These are phyloP conservation scores for Pinna nobilis DNA, from an alignment of 1,140 invertebrate genomes.

Conservation along the genomic window DNA sequence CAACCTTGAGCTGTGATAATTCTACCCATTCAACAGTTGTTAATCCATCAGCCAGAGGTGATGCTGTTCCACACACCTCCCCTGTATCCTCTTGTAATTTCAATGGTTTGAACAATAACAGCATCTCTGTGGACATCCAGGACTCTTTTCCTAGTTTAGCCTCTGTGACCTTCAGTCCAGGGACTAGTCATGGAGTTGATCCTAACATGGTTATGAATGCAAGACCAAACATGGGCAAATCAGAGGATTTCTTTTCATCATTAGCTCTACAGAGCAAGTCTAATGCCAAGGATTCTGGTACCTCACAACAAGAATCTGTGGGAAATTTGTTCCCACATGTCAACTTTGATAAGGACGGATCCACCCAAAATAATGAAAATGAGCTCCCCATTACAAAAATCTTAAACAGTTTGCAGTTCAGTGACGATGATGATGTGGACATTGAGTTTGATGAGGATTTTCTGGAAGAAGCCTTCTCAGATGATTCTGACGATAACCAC, in stretches of 20 bases:
- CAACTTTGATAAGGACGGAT: conserved; percentile 29
- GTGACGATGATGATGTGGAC: conserved; percentile 68
- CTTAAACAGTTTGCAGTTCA: conserved; percentile 65
- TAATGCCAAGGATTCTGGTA: conserved; percentile 13
- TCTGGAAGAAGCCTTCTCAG: conserved; percentile 48
- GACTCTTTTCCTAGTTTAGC: conserved; percentile 45
- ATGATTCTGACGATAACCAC: conserved; percentile 58
- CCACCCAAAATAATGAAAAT: conserved; percentile 10
- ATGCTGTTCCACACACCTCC: too few species aligned
- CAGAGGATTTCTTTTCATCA: conserved; percentile 89
- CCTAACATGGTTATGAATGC: conserved; percentile 42
- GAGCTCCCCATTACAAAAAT: conserved; percentile 65
- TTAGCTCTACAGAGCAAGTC: conserved; percentile 86
- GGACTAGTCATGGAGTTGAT: conserved; percentile 33
- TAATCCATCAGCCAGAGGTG: too few species aligned
- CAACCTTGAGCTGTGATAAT: too few species aligned
- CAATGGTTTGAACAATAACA: background rate
- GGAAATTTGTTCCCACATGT: conserved; percentile 24
- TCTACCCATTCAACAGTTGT: too few species aligned
- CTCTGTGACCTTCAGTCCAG: conserved; percentile 44
- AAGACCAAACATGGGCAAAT: conserved; percentile 59
- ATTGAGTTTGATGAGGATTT: conserved; percentile 59
- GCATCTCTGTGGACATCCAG: conserved; percentile 32
- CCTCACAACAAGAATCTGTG: background rate
- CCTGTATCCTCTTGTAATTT: too few species aligned